phyloP scores from a whole-genome alignment of 2,797 vertebrate genomes.

The Ciconia nigra region DNA sequence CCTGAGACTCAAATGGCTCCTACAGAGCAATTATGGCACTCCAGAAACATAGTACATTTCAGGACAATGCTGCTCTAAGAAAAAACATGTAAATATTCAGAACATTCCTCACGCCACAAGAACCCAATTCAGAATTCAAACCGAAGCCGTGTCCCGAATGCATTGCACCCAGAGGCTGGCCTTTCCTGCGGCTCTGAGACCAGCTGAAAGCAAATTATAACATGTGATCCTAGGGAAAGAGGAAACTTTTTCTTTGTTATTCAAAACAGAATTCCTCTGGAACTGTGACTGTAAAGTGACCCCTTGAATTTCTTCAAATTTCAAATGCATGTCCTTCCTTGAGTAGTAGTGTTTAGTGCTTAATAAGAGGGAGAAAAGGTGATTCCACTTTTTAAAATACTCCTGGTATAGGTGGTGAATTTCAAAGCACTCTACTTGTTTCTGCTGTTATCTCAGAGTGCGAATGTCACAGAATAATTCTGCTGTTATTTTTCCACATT shows the following conservation, averaged over 20 bases:
- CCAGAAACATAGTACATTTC: neutral
- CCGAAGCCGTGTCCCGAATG: neutral
- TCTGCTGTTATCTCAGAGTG: conserved; percentile 3
- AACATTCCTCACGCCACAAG: neutral
- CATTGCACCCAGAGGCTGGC: neutral
- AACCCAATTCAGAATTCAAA: conserved; percentile 7
- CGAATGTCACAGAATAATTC: conserved; percentile 56
- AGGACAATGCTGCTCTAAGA: neutral
- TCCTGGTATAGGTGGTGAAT: conserved; percentile 11
- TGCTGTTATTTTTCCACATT: conserved; percentile 16
- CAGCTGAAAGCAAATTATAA: neutral
- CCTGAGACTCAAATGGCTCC: neutral
- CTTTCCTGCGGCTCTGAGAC: neutral
- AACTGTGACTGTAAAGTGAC: neutral
- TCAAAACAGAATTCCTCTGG: neutral
- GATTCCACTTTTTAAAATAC: conserved; percentile 20
- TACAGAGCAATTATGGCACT: neutral
- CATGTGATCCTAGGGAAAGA: neutral
- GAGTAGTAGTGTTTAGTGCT: neutral
- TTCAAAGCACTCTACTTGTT: conserved; percentile 41
- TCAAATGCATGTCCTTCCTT: neutral
- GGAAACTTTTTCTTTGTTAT: neutral
- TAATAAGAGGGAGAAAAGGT: conserved; percentile 6
- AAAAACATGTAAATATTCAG: conserved; percentile 10
- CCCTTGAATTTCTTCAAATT: neutral